phyloP scores from a whole-genome alignment of 2,888 invertebrate species.

The Leptogaster cylindrica region DNA sequence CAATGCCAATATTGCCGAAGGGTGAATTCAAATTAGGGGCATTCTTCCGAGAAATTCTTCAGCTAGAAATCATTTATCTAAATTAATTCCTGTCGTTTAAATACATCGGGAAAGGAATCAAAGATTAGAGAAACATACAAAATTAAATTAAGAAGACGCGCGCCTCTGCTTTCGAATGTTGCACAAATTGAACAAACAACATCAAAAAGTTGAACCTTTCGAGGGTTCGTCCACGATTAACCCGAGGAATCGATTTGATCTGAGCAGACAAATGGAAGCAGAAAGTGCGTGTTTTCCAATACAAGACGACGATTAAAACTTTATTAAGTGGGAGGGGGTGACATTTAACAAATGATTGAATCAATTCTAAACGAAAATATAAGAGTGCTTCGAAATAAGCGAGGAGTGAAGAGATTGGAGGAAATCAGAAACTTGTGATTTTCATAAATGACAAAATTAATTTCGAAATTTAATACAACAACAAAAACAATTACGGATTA shows the following conservation, averaged over 20 bases:
- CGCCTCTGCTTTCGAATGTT: not conserved
- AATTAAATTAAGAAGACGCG: conserved; percentile 34
- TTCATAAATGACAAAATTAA: too few relatives aligned
- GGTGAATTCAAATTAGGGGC: conserved; percentile 10
- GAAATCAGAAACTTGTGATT: too few relatives aligned
- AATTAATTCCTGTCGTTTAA: conserved; percentile 64
- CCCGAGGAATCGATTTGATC: conserved; percentile 13
- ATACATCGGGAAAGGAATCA: conserved; percentile 62
- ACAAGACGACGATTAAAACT: conserved; percentile 30
- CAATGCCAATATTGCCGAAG: conserved; percentile 14
- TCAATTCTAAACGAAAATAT: not conserved
- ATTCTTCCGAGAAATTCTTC: conserved; percentile 33
- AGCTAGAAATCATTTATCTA: conserved; percentile 60
- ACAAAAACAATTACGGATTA: too few relatives aligned
- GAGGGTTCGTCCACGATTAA: not conserved
- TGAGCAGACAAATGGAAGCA: conserved; percentile 12
- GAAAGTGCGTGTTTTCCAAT: conserved; percentile 13
- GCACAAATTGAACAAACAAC: not conserved
- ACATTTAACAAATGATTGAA: conserved; percentile 27
- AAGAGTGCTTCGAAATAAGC: not conserved
- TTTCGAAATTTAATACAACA: too few relatives aligned
- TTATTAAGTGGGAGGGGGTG: not conserved
- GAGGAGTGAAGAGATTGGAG: not conserved
- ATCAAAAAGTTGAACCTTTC: not conserved
- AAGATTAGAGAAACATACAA: conserved; percentile 62